Evolutionary conservation across 1,140 invertebrate species (phyloP), one percentile per base, ranked within the genome.

Genomic region (Dendrolimus kikuchii): DNA sequence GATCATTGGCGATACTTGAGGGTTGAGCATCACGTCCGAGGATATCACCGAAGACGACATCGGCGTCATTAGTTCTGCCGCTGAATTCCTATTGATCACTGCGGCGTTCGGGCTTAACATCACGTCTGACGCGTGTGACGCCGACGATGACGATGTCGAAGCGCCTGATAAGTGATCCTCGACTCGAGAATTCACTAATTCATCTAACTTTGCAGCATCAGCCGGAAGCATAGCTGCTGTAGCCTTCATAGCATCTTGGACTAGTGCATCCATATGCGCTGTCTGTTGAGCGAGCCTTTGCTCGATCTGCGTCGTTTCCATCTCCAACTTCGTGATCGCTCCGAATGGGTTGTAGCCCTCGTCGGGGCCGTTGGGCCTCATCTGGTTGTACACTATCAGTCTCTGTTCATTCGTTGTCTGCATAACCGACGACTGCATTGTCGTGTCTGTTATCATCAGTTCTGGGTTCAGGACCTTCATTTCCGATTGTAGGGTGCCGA

Each of bases 141-240:
- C 84, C 7, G 86, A 75, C 1, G 88, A 78, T 0, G 89, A 70
- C 0, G 89, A 83, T 51, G 78, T 77, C 1, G 78, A 68, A 47
- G 66, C 46, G 41, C 69, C 74, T 2, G 68, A 69, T 23, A 91
- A 81, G 68, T 90, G 90, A 59, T 88, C 88, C 38, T 91, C 92
- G 6, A 89, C 89, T 0, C 89, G 87, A 4, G 90, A 90, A 71
- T 92, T 92, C 2, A 92, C 91, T 6, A 93, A 77, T 38, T 89
- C 89, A 60, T 93, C 91, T 6, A 92, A 74, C 64, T 91, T 91
- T 10, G 87, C 88, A 4, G 88, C 84, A 50, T 87, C 87, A 8
- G 71, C 51, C 53, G 83, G 72, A 41, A 90, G 59, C n/a, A 90
- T 88, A 49, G 77, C 78, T 23, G 71, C 74, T 43, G 77, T 76